phyloP scores from a whole-genome alignment of 2,113 vertebrate species.

The Mixornis gularis region DNA sequence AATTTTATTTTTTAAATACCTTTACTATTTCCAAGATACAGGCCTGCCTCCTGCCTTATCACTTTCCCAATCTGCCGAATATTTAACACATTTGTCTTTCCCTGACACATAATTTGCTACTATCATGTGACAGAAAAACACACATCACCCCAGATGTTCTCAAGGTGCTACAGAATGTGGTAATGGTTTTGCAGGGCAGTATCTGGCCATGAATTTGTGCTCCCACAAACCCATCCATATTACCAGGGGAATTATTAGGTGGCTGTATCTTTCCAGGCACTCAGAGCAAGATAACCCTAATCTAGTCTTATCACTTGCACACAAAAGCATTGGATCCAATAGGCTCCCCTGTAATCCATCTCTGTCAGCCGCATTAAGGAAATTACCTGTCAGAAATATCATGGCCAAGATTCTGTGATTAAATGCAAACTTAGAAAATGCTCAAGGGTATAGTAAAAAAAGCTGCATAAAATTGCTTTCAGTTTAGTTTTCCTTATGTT shows the following conservation, averaged over 20 bases:
- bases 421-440: slow-evolving; percentile 79
- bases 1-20: not conserved
- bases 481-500: slow-evolving; percentile 66
- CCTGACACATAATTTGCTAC: slow-evolving; percentile 39
- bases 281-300: slow-evolving; percentile 77
- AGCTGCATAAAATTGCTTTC: slow-evolving; percentile 66
- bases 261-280: slow-evolving; percentile 67
- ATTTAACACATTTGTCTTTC: slow-evolving; percentile 32
- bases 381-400: slow-evolving; percentile 88
- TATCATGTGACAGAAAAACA: not conserved
- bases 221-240: slow-evolving; percentile 56
- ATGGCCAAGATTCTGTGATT: slow-evolving; percentile 83
- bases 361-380: slow-evolving; percentile 87
- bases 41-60: not conserved
- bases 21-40: not conserved
- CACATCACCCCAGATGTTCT: slow-evolving; percentile 48
- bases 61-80: not conserved
- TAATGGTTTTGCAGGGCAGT: slow-evolving; percentile 28
- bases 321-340: slow-evolving; percentile 76
- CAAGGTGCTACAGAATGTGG: slow-evolving; percentile 37
- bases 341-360: slow-evolving; percentile 80
- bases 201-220: slow-evolving; percentile 47
- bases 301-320: slow-evolving; percentile 76
- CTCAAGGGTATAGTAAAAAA: slow-evolving; percentile 70
- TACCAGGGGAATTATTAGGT: slow-evolving; percentile 80